Evolutionary conservation across 1,140 invertebrate species (phyloP), one percentile per base, ranked within the genome.

Genomic region (Aphelenchoides fujianensis): DNA sequence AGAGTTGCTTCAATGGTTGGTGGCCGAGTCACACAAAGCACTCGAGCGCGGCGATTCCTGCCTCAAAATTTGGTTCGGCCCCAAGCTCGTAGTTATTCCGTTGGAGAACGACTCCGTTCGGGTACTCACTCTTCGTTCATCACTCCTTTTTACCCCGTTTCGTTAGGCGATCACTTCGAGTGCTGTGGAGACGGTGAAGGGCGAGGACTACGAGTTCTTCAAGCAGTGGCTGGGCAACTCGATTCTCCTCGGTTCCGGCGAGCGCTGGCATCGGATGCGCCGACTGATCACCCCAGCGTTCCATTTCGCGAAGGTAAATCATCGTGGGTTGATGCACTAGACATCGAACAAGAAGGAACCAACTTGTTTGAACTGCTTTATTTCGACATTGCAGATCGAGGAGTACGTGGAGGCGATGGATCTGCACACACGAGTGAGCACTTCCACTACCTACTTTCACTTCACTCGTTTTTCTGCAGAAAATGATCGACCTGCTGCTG

Each of bases 251-350:
- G 90, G 88, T 68, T 88, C 87, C 71, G 91, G 91, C 54, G 83
- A 85, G 7, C 92, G 92, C 85, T 95, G 92, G 92, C 89, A 89
- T 61, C 76, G 81, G 0, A 86, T 91, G 12, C 86, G 92, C 66
- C 92, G 93, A 86, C 89, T 95, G 82, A 90, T 95, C 3, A 94
- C 92, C 2, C 92, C 92, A 27, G 89, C 92, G 0, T 94, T 95
- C 84, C 92, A 94, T 85, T 93, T 93, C 79, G 89, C 90, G 68
- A 92, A 94, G 54, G 86, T 95, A 54, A n/a, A n/a, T n/a, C n/a
- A n/a, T n/a, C n/a, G n/a, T n/a, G n/a, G n/a, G n/a, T n/a, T n/a
- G n/a, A n/a, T n/a, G n/a, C n/a, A n/a, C n/a, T n/a, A n/a, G n/a
- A n/a, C n/a, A n/a, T n/a, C n/a, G n/a, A n/a, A n/a, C n/a, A n/a